phyloP scores from a whole-genome alignment of 92 coral and sea anemone species.

The Zoanthus solanderi region DNA sequence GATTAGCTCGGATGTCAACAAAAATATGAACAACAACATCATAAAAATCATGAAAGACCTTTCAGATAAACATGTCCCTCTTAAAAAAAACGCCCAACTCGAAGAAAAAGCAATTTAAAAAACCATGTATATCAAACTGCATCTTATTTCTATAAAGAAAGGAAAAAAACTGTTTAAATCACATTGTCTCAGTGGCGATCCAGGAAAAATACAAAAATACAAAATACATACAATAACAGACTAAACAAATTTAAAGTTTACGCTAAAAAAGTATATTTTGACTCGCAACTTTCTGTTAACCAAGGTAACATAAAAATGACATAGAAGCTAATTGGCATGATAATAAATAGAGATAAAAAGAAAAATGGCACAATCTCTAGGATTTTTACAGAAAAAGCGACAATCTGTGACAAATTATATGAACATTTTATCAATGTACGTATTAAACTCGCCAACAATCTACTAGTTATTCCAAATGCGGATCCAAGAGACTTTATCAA shows the following conservation, averaged over 20 bases:
- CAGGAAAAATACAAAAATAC: not conserved
- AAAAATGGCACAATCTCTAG: not conserved
- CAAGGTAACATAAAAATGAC: too few species aligned
- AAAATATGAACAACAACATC: not conserved
- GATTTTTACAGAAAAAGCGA: conserved; percentile 7
- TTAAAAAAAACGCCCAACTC: not conserved
- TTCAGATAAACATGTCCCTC: not conserved
- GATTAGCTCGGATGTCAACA: not conserved
- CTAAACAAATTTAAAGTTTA: too few species aligned
- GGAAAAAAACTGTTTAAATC: too few species aligned
- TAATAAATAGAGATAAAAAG: too few species aligned
- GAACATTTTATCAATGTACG: conserved; percentile 8
- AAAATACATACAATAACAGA: too few species aligned
- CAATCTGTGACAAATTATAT: conserved; percentile 4
- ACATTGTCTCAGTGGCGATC: not conserved
- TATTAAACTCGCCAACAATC: not conserved
- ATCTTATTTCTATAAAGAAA: too few species aligned
- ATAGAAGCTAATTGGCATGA: too few species aligned
- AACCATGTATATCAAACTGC: not conserved
- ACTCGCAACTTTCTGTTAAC: not conserved
- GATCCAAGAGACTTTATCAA: conserved; percentile 45
- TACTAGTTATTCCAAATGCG: not conserved
- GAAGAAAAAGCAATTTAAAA: not conserved
- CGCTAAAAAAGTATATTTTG: not conserved
- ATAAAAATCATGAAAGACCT: not conserved